phyloP scores from a whole-genome alignment of 2,797 vertebrate species.

The Phoebastria nigripes region DNA sequence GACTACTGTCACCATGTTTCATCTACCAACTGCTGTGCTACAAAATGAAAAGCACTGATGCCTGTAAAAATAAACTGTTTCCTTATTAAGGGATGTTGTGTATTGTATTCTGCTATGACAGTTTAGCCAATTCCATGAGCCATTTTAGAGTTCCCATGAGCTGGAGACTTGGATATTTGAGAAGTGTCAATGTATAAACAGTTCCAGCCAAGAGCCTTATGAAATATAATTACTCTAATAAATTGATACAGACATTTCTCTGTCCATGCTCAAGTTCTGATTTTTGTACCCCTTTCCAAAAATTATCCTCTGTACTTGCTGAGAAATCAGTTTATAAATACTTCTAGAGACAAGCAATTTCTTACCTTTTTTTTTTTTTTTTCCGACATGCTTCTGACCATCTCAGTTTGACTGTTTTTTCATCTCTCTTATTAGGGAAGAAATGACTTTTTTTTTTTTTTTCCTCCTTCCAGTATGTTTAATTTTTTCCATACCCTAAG shows the following conservation, averaged over 20 bases:
- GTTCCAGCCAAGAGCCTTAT: neutral
- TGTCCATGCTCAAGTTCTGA: neutral
- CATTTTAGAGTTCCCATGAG: neutral
- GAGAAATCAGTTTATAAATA: neutral
- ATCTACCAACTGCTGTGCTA: neutral
- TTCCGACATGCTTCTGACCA: neutral
- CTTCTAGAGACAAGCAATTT: neutral
- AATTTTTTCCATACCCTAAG: neutral
- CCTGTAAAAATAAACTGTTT: neutral
- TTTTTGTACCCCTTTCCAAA: neutral
- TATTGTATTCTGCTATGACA: neutral
- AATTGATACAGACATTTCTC: neutral
- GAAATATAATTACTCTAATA: neutral
- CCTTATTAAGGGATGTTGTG: neutral
- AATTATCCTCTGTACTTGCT: neutral
- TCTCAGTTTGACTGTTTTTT: neutral
- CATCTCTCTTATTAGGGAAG: neutral
- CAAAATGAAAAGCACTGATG: neutral
- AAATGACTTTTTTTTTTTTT: too few relatives aligned
- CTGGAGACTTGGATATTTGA: neutral
- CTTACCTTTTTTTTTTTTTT: neutral
- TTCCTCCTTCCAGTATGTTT: neutral
- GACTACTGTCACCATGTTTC: neutral
- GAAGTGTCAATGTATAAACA: neutral
- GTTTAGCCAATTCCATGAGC: neutral